These are phyloP conservation scores for Meloidogyne exigua DNA, from an alignment of 1,140 invertebrate species.

Conservation along the genomic window DNA sequence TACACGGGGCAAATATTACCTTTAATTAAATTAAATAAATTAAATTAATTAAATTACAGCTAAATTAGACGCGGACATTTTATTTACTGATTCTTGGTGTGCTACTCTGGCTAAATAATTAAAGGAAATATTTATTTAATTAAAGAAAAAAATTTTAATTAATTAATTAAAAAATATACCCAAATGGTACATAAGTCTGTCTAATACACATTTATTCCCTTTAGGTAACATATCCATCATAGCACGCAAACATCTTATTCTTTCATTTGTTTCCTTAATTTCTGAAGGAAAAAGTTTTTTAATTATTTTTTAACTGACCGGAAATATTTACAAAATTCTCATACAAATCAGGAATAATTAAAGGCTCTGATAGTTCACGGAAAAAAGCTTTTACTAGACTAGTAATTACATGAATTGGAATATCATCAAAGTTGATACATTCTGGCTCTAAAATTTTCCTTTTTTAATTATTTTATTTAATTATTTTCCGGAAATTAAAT, in stretches of 20 bases:
- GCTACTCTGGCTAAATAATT: conserved; percentile 71
- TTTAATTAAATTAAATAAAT: not conserved
- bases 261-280: conserved; percentile 77
- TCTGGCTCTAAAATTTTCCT: conserved; percentile 68
- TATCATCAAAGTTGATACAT: conserved; percentile 68
- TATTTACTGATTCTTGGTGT: conserved; percentile 80
- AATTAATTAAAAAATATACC: conserved; percentile 69
- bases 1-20: conserved; percentile 71
- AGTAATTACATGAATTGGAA: conserved; percentile 81
- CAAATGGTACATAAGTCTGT: conserved; percentile 86
- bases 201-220: conserved; percentile 84
- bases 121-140: not conserved
- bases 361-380: conserved; percentile 85
- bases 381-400: conserved; percentile 88
- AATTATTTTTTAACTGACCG: conserved; percentile 66
- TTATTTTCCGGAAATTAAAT: not conserved
- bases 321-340: conserved; percentile 78
- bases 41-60: conserved; percentile 76
- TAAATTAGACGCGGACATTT: conserved; percentile 84
- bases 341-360: conserved; percentile 87
- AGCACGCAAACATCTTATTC: conserved; percentile 78
- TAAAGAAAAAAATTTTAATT: not conserved
- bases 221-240: conserved; percentile 85
- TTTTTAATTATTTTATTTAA: conserved; percentile 15
- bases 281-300: conserved; percentile 65